phyloP scores from a whole-genome alignment of 2,113 vertebrate genomes.

The Camelus bactrianus region DNA sequence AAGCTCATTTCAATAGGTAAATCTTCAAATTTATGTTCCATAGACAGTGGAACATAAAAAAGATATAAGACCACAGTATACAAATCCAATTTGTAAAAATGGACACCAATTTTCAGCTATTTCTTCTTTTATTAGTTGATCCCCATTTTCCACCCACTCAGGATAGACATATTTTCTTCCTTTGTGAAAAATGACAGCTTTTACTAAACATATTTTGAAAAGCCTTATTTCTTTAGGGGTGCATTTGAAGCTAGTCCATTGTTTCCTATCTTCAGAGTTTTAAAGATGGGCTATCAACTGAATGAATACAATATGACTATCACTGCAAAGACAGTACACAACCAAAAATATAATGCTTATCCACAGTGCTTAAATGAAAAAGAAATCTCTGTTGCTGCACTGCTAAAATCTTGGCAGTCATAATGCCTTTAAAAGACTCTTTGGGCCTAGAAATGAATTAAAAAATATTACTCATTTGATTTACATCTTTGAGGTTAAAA shows the following conservation, averaged over 20 bases:
- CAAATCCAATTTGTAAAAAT: neutral
- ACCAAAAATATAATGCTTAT: neutral
- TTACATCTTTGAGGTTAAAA: neutral
- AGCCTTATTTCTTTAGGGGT: neutral
- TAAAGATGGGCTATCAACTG: neutral
- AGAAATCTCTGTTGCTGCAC: neutral
- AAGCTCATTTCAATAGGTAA: too few species aligned
- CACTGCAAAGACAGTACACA: neutral
- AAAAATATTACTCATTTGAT: neutral
- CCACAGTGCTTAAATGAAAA: neutral
- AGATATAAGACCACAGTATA: too few species aligned
- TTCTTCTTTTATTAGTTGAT: neutral
- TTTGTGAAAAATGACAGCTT: neutral
- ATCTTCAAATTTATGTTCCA: too few species aligned
- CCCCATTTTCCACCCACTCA: neutral
- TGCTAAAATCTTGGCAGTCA: neutral
- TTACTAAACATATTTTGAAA: neutral
- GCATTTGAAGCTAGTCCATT: neutral
- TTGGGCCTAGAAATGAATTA: neutral
- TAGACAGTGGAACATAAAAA: too few species aligned
- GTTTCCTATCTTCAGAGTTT: neutral
- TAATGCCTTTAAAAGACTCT: neutral
- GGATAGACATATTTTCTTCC: neutral
- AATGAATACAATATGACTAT: neutral
- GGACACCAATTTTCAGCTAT: neutral